Conservation (phyloP, 2,797 vertebrate genomes). For the Rhynchotus rufescens region DNA sequence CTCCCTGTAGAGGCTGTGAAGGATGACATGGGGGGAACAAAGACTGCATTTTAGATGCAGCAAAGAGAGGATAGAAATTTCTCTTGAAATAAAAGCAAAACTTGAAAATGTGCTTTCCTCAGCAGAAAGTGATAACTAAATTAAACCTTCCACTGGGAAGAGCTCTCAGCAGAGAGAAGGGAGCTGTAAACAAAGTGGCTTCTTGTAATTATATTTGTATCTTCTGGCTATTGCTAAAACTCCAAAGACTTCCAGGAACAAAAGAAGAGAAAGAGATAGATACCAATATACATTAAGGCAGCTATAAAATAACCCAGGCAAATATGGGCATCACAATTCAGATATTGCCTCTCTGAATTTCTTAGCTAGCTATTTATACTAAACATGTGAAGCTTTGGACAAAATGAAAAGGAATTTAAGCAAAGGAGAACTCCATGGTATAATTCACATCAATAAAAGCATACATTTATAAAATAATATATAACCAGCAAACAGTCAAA, state of each 20-base stretch:
- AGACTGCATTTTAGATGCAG: neutral
- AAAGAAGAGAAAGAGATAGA: neutral
- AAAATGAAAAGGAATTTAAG: neutral
- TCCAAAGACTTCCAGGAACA: neutral
- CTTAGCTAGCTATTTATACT: neutral
- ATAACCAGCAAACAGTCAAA: neutral
- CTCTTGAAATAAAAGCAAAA: slow-evolving; percentile 31
- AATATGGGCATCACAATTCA: neutral
- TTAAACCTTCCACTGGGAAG: slow-evolving; percentile 36
- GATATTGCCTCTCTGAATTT: neutral
- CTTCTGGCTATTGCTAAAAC: neutral
- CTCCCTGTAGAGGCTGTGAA: slow-evolving; percentile 17
- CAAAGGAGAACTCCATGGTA: neutral
- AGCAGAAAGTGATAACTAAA: slow-evolving; percentile 42
- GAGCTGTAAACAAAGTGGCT: neutral
- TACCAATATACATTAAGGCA: neutral
- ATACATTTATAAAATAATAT: neutral
- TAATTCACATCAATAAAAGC: neutral
- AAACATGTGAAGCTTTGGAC: neutral
- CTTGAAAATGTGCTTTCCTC: slow-evolving; percentile 24
- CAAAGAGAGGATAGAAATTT: slow-evolving; percentile 7
- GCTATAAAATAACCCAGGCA: neutral
- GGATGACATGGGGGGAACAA: neutral
- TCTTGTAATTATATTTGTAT: slow-evolving; percentile 2
- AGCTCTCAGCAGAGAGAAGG: neutral